These are phyloP conservation scores for Ligdia adustata DNA, from an alignment of 2,888 invertebrate genomes.

Conservation along the genomic window DNA sequence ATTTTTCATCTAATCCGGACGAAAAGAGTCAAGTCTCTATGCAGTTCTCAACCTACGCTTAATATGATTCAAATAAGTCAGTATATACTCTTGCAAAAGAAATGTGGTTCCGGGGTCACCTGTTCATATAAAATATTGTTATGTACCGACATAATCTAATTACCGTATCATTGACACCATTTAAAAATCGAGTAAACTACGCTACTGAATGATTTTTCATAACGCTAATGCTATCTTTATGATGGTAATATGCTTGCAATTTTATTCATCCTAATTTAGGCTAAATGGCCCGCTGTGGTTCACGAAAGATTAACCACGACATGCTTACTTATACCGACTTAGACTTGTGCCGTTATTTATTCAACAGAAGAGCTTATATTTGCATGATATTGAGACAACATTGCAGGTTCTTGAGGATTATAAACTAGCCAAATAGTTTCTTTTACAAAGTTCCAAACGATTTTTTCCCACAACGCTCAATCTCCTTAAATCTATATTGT, in stretches of 20 bases:
- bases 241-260: conserved; percentile 72
- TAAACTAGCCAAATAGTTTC: neutral
- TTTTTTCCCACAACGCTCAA: no score
- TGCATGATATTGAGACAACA: conserved; percentile 55
- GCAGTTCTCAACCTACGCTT: no score
- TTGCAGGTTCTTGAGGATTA: neutral
- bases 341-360: conserved; percentile 4
- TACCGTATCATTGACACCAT: no score
- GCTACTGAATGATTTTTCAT: conserved; percentile 8
- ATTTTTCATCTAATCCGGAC: no score
- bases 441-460: no score
- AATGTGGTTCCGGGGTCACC: no score
- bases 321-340: neutral
- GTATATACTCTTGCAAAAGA: no score
- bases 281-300: conserved; percentile 67
- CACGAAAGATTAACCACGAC: conserved; percentile 78
- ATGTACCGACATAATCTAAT: no score
- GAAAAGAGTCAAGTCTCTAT: no score
- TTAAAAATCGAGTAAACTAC: conserved; percentile 2
- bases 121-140: no score
- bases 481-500: no score
- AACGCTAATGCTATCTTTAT: conserved; percentile 66
- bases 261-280: conserved; percentile 71
- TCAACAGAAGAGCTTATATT: conserved; percentile 56
- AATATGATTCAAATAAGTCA: no score